Evolutionary conservation across 2,113 vertebrate species (phyloP).

Genomic region (Caretta caretta): DNA sequence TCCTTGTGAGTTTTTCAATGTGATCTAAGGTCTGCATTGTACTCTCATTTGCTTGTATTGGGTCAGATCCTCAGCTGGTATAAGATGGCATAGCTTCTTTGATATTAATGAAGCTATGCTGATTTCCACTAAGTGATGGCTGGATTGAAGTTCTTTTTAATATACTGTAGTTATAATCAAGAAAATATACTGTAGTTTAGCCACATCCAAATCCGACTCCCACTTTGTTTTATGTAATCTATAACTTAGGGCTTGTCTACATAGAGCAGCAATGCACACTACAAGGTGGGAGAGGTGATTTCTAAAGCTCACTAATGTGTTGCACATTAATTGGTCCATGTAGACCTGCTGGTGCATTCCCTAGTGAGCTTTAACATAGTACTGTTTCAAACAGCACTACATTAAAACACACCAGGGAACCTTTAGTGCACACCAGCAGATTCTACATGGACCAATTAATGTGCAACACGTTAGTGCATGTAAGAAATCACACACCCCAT

Average conservation of each 20-base stretch:
- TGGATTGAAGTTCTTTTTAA: background rate
- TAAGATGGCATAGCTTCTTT: background rate
- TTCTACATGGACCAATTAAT: background rate
- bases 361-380: background rate
- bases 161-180: background rate
- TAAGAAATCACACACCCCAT: background rate
- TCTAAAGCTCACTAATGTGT: background rate
- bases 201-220: slow-evolving; percentile 36
- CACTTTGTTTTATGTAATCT: background rate
- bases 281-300: background rate
- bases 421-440: background rate
- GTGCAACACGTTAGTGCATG: background rate
- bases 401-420: too few species aligned
- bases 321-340: background rate
- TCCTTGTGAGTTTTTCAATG: background rate
- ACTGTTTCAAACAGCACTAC: background rate
- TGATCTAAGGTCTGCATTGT: background rate
- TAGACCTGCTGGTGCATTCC: background rate
- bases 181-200: slow-evolving; percentile 11
- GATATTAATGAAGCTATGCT: background rate
- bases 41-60: background rate
- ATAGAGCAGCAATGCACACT: background rate
- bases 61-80: background rate
- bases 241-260: background rate
- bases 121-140: background rate